Base-by-base conservation (phyloP, 2,888 invertebrate species). In the Idaea straminata region DNA sequence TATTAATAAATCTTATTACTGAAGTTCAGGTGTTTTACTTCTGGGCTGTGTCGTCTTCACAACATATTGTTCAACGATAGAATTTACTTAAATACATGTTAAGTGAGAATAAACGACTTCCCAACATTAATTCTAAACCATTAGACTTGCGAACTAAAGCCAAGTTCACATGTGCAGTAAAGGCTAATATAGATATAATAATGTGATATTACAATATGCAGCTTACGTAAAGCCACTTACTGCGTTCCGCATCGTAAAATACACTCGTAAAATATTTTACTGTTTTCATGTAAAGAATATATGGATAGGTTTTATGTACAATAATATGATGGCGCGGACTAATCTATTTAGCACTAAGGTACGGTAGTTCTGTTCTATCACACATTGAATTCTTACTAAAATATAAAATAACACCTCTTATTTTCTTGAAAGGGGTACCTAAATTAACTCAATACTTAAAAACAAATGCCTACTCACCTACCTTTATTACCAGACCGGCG, bases 231-330 rank as follows among this genome's bases (percentile, higher is more conserved):
- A 66, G 63, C 66, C 69, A 71, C 71, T 71, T 69, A 66, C 67
- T 72, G 65, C 69, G 69, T 70, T 71, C 67, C 67, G 65, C 65
- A 62, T 67, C 70, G 66, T 71, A 72, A 73, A 71, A 72, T 67
- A 66, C n/a, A 47, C 60, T 71, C 72, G 69, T 74, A 72, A 72
- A 74, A 70, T 68, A 68, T 72, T 72, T 74, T 71, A 72, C 71
- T 71, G 69, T 70, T 67, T 67, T 68, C 66, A 66, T 69, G 69
- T 64, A 70, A 67, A 64, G 64, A 67, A 61, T 69, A 59, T 70
- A 64, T 60, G 67, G 66, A 62, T 62, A 68, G 57, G 65, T 66
- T 70, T 72, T 73, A 72, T 64, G 63, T 63, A 69, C 38, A 65
- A 66, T 47, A 6, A 47, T 47, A 47, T 47, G 47, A 47, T 47